Evolutionary conservation across 2,797 vertebrate genomes (phyloP).

Genomic region (Sphaeramia orbicularis): DNA sequence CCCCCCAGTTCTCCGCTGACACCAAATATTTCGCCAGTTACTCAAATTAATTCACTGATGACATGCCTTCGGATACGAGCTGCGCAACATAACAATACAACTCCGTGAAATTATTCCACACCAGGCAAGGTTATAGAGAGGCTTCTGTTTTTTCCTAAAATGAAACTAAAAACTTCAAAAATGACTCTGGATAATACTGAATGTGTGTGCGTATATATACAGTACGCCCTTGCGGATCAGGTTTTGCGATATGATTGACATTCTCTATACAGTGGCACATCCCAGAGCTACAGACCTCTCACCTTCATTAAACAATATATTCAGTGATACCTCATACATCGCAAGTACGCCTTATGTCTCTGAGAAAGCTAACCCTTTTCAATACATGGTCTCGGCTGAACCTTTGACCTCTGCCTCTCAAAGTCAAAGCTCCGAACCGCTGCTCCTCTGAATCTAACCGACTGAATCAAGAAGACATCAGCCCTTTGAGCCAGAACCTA

Average conservation of each 20-base stretch:
- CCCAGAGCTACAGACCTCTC: conserved; percentile 45
- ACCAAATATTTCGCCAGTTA: conserved; percentile 77
- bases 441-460: neutral
- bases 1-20: conserved; percentile 61
- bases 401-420: conserved; percentile 36
- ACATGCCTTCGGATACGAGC: conserved; percentile 72
- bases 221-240: conserved; percentile 25
- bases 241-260: conserved; percentile 37
- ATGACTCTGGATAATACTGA: conserved; percentile 12
- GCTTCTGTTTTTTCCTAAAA: too few relatives aligned
- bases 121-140: conserved; percentile 71
- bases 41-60: conserved; percentile 80
- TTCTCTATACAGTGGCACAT: conserved; percentile 19
- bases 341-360: conserved; percentile 14
- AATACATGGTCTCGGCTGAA: conserved; percentile 27
- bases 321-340: conserved; percentile 41
- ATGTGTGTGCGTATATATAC: neutral
- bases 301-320: conserved; percentile 48
- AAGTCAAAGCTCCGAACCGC: conserved; percentile 12
- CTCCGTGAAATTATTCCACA: conserved; percentile 48
- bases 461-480: conserved; percentile 11
- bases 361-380: conserved; percentile 14
- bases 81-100: conserved; percentile 55
- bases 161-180: conserved; percentile 51
- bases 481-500: neutral